Conservation (phyloP, 2,113 vertebrate species). For the Eubucco bourcierii region DNA sequence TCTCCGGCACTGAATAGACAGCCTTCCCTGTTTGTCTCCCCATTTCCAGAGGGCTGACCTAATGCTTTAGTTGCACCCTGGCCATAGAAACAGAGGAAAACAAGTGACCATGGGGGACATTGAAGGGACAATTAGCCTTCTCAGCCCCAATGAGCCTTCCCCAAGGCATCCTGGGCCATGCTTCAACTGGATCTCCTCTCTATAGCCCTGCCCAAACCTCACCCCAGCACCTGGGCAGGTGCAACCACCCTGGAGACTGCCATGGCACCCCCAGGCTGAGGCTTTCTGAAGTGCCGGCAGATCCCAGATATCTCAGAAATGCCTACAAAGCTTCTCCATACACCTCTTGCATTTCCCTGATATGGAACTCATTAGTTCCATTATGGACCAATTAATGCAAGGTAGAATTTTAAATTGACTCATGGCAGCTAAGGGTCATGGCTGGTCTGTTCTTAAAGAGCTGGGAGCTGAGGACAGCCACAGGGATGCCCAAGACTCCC, state of each 20-base stretch:
- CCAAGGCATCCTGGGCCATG: fast-evolving
- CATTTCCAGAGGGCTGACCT: background rate
- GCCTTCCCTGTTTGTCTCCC: background rate
- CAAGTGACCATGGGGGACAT: background rate
- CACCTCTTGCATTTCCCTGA: fast-evolving
- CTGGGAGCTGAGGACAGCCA: fast-evolving
- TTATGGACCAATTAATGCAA: background rate
- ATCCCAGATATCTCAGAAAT: background rate
- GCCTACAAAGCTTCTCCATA: background rate
- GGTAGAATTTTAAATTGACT: background rate
- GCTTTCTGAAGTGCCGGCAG: background rate
- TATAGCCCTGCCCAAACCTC: background rate
- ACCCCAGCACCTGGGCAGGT: fast-evolving
- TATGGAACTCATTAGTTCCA: background rate
- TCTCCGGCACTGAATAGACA: too few relatives aligned
- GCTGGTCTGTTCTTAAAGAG: background rate
- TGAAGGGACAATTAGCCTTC: background rate
- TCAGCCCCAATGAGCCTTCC: fast-evolving
- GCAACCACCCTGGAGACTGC: fast-evolving
- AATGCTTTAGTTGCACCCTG: background rate
- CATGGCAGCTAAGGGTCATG: background rate
- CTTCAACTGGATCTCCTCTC: background rate
- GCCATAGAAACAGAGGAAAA: background rate
- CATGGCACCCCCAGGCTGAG: background rate
- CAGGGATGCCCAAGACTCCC: fast-evolving